Evolutionary conservation across 1,140 invertebrate genomes (phyloP), one percentile per base, ranked within the genome.

Genomic region (Scaptomyza pallida): DNA sequence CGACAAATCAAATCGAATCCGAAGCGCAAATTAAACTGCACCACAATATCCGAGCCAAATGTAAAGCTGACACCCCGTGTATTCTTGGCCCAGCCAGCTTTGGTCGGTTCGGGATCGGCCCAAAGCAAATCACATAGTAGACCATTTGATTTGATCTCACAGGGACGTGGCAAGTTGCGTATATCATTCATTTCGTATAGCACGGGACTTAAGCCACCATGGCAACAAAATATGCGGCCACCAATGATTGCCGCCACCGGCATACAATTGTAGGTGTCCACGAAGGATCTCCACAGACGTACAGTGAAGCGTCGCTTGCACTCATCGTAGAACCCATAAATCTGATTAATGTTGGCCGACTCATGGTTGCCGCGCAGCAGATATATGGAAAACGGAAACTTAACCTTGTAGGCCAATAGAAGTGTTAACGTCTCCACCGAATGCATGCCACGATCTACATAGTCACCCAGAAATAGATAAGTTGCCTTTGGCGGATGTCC

Each of bases 401-500:
- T 96, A 81, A 97, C 96, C 93, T 99, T 98, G 93, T 99, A 99
- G 13, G 98, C 98, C 45, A 99, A 93, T 57, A 98, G 93, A 35
- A 98, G 93, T 90, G 97, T 98, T 78, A 98, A 97, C 5, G 97
- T 98, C 92, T 98, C 98, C 92, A 94, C 91, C 0, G 95, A 96
- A 83, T 96, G 95, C 91, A 96, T 97, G 72, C 95, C 96, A 82
- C 96, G 94, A 89, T 97, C 96, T 8, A 96, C 95, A 79, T 97
- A 97, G 88, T 97, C 95, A 17, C 96, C 96, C 62, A 99, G 93
- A 92, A 99, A 99, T 47, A 99, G 93, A 93, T 99, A 99, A 93
- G 99, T 99, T 17, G 98, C 97, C 92, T 99, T 97, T 13, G 99
- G 99, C 41, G 99, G 99, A 92, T 99, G 99, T 16, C 98, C 98